Base-by-base conservation (phyloP, 2,888 invertebrate species). In the Altica lythri region DNA sequence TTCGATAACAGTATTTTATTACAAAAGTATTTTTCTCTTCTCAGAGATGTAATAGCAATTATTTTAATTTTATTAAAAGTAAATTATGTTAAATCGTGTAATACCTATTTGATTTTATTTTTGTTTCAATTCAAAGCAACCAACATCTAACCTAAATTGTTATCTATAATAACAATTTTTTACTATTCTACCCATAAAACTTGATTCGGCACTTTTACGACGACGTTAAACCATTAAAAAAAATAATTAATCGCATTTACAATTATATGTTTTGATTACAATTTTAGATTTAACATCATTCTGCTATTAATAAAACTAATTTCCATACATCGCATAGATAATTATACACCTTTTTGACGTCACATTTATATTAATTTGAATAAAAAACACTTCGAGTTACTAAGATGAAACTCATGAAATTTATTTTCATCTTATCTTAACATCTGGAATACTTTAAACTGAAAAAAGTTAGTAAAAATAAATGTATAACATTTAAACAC, bases 241-340 rank as follows among this genome's bases (percentile, higher is more conserved):
- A 38, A 38, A 19, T 10, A 38, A 38, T 38, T 18, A 30, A 30
- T 30, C 30, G 10, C 30, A 13, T 3, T 19, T 18, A 38, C 19
- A 38, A 19, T 38, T 18, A 19, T 18, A 17, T 9, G 38, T 19
- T 38, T 17, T 38, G 38, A 38, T 38, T 38, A 38, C 8, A 10
- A 19, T 19, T 38, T 6, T 19, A 10, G n/a, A 38, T 18, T 18
- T 38, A 38, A 38, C 38, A 38, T 19, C 38, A 12, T 17, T 38
- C 12, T 3, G 38, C 38, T 19, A 38, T 38, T 38, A 38, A 38
- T 19, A 19, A 14, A 38, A 38, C 10, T 19, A 18, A 38, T 19
- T 19, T 18, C 9, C 19, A n/a, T 18, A 6, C 38, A 18, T 2
- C 19, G 19, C 38, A 8, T 38, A n/a, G 1, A 2, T 38, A 38